phyloP scores from a whole-genome alignment of 2,888 invertebrate genomes.

The Cryptocephalus primarius region DNA sequence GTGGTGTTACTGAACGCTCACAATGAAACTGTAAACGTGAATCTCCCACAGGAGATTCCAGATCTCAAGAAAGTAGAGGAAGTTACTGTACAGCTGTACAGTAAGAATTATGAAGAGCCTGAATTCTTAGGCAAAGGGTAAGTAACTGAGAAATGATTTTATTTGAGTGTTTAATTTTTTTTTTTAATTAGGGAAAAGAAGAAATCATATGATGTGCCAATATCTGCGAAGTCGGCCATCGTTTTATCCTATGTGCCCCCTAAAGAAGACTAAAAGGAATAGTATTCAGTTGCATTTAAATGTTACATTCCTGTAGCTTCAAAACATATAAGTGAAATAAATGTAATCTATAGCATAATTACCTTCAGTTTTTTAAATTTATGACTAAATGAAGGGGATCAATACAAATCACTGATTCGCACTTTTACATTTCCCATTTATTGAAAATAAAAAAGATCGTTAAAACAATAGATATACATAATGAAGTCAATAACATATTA shows the following conservation, averaged over 20 bases:
- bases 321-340: too few relatives aligned
- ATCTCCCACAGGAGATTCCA: conserved; percentile 40
- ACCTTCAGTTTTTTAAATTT: too few relatives aligned
- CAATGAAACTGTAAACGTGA: conserved; percentile 31
- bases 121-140: conserved; percentile 36
- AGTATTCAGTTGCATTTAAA: too few relatives aligned
- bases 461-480: too few relatives aligned
- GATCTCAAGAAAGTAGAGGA: conserved; percentile 44
- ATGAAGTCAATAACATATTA: too few relatives aligned
- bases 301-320: too few relatives aligned
- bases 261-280: conserved; percentile 20
- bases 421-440: too few relatives aligned
- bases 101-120: conserved; percentile 40
- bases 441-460: too few relatives aligned
- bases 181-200: conserved; percentile 47
- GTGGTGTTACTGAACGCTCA: conserved; percentile 61
- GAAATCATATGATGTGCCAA: conserved; percentile 42
- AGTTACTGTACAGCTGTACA: conserved; percentile 49
- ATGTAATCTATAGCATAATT: too few relatives aligned
- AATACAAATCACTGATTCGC: too few relatives aligned
- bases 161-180: background rate
- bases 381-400: too few relatives aligned
- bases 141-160: conserved; percentile 15
- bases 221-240: conserved; percentile 52
- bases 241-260: conserved; percentile 61